These are phyloP conservation scores for Lates calcarifer DNA, from an alignment of 2,113 vertebrate genomes.

Conservation along the genomic window DNA sequence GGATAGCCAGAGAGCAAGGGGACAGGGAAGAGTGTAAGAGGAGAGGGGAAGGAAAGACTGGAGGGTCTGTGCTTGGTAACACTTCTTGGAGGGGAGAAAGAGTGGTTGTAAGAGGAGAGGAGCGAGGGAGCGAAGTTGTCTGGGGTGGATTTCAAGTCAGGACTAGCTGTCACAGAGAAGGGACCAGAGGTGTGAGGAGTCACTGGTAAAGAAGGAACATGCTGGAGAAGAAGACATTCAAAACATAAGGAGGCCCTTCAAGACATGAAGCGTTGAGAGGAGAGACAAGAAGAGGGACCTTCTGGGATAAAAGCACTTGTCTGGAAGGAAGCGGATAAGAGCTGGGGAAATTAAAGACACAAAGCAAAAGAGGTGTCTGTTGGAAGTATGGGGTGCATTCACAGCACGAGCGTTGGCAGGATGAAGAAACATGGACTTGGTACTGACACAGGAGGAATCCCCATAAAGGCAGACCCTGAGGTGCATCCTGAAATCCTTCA, in stretches of 20 bases:
- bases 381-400: conserved; percentile 81
- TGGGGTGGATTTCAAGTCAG: conserved; percentile 62
- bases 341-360: neutral
- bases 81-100: conserved; percentile 48
- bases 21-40: conserved; percentile 52
- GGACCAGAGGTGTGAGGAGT: conserved; percentile 65
- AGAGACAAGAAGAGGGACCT: conserved; percentile 14
- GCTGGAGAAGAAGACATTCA: conserved; percentile 34
- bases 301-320: conserved; percentile 5
- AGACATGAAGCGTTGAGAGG: conserved; percentile 51
- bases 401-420: conserved; percentile 55
- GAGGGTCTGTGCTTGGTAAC: conserved; percentile 53
- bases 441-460: conserved; percentile 43
- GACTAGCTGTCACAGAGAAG: conserved; percentile 42
- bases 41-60: conserved; percentile 38
- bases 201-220: conserved; percentile 35
- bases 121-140: conserved; percentile 34
- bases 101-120: conserved; percentile 63
- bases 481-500: conserved; percentile 73
- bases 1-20: conserved; percentile 48
- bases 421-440: conserved; percentile 47
- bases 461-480: conserved; percentile 40
- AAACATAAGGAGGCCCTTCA: conserved; percentile 25
- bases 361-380: neutral
- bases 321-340: neutral